Base-by-base conservation (phyloP, 2,113 vertebrate species). In the Sorex araneus region DNA sequence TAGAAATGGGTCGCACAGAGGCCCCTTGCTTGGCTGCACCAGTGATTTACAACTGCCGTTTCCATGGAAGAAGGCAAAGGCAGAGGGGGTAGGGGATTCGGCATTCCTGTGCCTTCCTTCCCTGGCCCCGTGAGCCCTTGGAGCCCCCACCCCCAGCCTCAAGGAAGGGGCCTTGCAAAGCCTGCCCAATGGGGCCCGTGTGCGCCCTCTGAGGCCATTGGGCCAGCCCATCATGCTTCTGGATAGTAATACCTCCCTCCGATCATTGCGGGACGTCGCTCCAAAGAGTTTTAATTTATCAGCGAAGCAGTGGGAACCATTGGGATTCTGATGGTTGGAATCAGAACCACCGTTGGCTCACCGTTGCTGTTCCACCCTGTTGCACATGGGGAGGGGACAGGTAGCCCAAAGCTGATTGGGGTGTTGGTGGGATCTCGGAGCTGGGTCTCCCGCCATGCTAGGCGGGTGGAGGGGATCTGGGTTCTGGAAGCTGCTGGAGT, bases 151-250 rank as follows among this genome's bases (percentile, higher is more conserved):
- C 9, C 64, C 21, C 28, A 28, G 10, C 27, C 57, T 91, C 73
- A 78, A 78, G 75, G 60, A 83, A 50, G 76, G 64, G 57, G 57
- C 54, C 7, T 32, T 82, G 50, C 21, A 47, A 87, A 93, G 83
- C n/a, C 32, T 78, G 32, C 64, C 25, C 63, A 78, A 66, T 93
- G 32, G 0, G 40, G 36, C 57, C 8, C 9, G 8, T 66, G 64
- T 23, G 21, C 57, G 18, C 21, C 76, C 18, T 54, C 50, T 27
- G n/a, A 28, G 11, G 57, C 73, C 36, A 43, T 45, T 9, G 32
- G 16, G 15, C 57, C 50, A 0, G 15, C 10, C 47, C 47, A 50
- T 50, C 10, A 50, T 50, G 47, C 47, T 5, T 50, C 13, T 50
- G 40, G 40, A 40, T 40, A 7, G 7, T 40, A 25, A 60, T 66